A percentile compares a stretch with the other conserved stretches of the same genome.
These are phyloP conservation scores for Dicerorhinus sumatrensis DNA, from an alignment of 2,113 vertebrate species.

Conservation along the genomic window DNA sequence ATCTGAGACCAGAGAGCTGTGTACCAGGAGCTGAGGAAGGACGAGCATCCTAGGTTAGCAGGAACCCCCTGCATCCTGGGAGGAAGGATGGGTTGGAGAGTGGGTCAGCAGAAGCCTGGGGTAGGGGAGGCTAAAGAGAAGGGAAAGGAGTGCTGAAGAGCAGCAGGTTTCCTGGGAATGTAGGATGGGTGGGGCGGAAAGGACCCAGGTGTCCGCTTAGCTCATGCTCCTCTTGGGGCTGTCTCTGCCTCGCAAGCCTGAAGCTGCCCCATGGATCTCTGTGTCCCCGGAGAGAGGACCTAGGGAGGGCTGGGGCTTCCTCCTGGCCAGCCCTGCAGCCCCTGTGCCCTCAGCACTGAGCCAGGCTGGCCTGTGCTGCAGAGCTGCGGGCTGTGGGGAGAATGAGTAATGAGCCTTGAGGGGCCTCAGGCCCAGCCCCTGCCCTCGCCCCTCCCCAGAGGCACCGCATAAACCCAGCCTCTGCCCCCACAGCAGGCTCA, in stretches of 20 bases:
- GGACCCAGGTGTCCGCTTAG: conserved; percentile 60
- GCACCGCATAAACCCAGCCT: background rate
- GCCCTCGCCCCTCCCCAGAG: background rate
- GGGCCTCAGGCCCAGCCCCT: conserved; percentile 17
- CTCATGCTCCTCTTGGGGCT: background rate
- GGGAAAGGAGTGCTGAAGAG: background rate
- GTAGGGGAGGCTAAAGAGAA: background rate
- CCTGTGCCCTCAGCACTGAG: background rate
- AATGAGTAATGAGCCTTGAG: conserved; percentile 52
- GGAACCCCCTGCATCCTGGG: background rate
- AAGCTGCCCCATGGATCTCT: background rate
- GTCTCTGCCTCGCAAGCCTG: background rate
- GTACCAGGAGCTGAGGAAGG: background rate
- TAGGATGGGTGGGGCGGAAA: background rate
- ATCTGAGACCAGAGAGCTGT: background rate
- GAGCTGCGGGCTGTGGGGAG: conserved; percentile 54
- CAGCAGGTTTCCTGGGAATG: background rate
- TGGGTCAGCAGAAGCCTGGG: background rate
- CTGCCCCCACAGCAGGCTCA: background rate
- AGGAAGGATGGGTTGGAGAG: background rate
- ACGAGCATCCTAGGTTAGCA: background rate
- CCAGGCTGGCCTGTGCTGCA: conserved; percentile 39
- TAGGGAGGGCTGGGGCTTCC: background rate
- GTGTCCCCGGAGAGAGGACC: conserved; percentile 28
- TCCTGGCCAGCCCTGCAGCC: background rate